Percentiles rank a stretch among this genome's conserved stretches.
Conservation (phyloP, 2,113 vertebrate genomes). For the Dipodomys spectabilis region DNA sequence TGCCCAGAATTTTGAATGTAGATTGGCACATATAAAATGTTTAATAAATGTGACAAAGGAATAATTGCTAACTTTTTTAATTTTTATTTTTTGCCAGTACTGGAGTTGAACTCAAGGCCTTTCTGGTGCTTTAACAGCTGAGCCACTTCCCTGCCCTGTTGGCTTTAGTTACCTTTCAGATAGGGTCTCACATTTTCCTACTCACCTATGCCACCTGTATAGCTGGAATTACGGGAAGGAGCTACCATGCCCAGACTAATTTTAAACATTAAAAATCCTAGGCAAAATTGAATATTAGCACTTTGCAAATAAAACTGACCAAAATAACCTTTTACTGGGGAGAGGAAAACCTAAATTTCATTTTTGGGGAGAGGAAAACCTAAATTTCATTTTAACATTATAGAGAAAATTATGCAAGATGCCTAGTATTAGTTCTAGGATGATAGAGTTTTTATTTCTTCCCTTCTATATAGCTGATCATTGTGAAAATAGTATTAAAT, state of each 20-base stretch:
- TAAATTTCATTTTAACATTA: constrained; percentile 49
- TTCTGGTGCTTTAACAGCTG: too few relatives aligned
- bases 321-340: constrained; percentile 27
- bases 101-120: too few relatives aligned
- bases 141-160: too few relatives aligned
- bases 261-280: constrained; percentile 13
- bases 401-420: constrained; percentile 45
- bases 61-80: neutral
- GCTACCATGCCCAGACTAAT: neutral
- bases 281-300: constrained; percentile 24
- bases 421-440: neutral
- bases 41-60: constrained; percentile 17
- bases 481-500: neutral
- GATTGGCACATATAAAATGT: neutral
- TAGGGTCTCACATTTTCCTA: too few relatives aligned
- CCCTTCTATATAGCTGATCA: neutral
- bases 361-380: neutral
- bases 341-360: neutral
- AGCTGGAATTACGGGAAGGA: too few relatives aligned
- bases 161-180: too few relatives aligned
- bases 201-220: too few relatives aligned
- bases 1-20: neutral
- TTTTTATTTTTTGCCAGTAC: too few relatives aligned
- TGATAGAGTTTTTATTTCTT: neutral
- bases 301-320: constrained; percentile 43